phyloP scores from a whole-genome alignment of 2,797 vertebrate species.

The Jordanella pulchra region DNA sequence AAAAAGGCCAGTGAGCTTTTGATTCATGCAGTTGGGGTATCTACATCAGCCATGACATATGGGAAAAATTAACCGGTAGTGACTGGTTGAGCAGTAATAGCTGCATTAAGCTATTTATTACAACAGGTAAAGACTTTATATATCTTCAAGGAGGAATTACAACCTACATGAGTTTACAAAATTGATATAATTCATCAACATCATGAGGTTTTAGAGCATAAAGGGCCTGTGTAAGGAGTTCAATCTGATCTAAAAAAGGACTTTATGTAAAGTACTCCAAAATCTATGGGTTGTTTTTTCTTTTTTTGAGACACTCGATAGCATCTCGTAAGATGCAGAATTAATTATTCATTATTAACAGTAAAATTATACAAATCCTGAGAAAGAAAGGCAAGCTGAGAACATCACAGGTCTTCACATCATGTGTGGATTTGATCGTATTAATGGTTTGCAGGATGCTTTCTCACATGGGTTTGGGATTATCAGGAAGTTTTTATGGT shows the following conservation, averaged over 20 bases:
- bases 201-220: not conserved
- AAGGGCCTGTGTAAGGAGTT: not conserved
- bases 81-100: not conserved
- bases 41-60: not conserved
- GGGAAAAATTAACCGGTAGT: not conserved
- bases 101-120: not conserved
- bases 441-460: not conserved
- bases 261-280: not conserved
- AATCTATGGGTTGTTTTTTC: too few species aligned
- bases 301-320: not conserved
- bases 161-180: too few species aligned
- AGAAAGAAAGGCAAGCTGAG: too few species aligned
- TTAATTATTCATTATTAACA: not conserved
- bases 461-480: not conserved
- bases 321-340: not conserved
- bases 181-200: too few species aligned
- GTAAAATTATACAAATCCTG: not conserved
- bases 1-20: not conserved
- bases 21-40: not conserved
- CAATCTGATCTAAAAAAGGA: not conserved
- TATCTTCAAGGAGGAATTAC: too few species aligned
- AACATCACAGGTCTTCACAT: too few species aligned
- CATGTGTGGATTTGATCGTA: not conserved
- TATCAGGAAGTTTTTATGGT: not conserved
- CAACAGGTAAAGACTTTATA: too few species aligned